phyloP scores from a whole-genome alignment of 1,140 invertebrate species.

The Pseudomyrmex gracilis region DNA sequence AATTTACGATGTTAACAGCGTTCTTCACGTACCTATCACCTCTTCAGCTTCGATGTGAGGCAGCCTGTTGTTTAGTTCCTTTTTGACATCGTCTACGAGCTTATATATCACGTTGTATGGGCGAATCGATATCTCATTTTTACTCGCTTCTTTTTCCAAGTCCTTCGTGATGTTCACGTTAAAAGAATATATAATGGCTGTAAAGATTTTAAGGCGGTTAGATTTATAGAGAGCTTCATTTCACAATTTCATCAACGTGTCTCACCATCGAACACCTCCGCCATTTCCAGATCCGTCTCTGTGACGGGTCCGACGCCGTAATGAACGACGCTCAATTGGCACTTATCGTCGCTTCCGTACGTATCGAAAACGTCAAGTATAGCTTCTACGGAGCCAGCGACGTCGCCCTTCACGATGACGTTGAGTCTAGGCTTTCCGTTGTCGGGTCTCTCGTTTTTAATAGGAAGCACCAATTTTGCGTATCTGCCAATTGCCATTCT shows the following conservation, averaged over 20 bases:
- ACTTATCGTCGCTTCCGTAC: constrained; percentile 90
- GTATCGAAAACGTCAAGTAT: constrained; percentile 96
- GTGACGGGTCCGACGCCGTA: constrained; percentile 95
- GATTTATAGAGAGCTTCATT: constrained; percentile 14
- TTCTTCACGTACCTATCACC: constrained; percentile 87
- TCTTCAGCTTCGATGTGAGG: constrained; percentile 91
- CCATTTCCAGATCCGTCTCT: constrained; percentile 94
- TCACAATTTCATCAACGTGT: neutral
- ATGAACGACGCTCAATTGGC: constrained; percentile 94
- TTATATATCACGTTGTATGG: constrained; percentile 96
- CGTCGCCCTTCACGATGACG: constrained; percentile 91
- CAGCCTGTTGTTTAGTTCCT: constrained; percentile 91
- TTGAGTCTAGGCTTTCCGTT: constrained; percentile 85
- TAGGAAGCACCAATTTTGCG: constrained; percentile 83
- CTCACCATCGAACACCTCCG: constrained; percentile 91
- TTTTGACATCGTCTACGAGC: constrained; percentile 94
- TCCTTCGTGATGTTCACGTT: constrained; percentile 89
- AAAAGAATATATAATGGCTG: constrained; percentile 94
- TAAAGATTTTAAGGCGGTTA: constrained; percentile 53
- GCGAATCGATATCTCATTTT: constrained; percentile 88
- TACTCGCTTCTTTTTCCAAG: constrained; percentile 85
- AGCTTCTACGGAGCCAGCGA: constrained; percentile 96
- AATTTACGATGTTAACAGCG: neutral
- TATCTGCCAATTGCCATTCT: constrained; percentile 87
- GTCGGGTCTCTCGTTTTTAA: constrained; percentile 86